These are phyloP conservation scores for Gordius sp. DNA, from an alignment of 2,888 invertebrate species.

Conservation along the genomic window DNA sequence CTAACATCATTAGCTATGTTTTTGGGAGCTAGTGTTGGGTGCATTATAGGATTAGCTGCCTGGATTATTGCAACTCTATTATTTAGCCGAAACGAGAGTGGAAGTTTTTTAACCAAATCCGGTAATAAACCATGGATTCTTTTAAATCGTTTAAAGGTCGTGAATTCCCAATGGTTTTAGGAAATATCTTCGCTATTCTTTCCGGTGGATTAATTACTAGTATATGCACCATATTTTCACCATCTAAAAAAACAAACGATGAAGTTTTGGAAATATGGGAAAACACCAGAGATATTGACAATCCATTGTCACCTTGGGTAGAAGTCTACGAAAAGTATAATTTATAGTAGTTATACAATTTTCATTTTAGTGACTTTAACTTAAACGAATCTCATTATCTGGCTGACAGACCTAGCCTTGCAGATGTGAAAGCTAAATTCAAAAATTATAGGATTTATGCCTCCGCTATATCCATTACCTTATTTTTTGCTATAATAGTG, in stretches of 20 bases:
- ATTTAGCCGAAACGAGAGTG: too few relatives aligned
- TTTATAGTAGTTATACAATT: background rate
- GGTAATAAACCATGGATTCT: conserved; percentile 19
- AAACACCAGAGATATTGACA: conserved; percentile 29
- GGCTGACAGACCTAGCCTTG: too few relatives aligned
- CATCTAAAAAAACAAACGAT: conserved; percentile 17
- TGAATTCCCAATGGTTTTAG: conserved; percentile 27
- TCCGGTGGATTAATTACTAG: conserved; percentile 26
- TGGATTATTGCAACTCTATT: background rate
- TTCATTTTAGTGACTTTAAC: too few relatives aligned
- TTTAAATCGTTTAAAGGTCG: conserved; percentile 22
- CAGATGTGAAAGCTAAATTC: too few relatives aligned
- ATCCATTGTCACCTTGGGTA: conserved; percentile 29
- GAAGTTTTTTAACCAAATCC: too few relatives aligned
- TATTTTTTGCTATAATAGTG: too few relatives aligned
- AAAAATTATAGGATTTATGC: too few relatives aligned
- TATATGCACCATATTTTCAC: conserved; percentile 23
- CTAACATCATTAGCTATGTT: conserved; percentile 27
- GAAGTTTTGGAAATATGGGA: conserved; percentile 27
- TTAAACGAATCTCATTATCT: too few relatives aligned
- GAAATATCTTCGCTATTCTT: conserved; percentile 27
- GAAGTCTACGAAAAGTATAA: conserved; percentile 21
- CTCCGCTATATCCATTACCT: too few relatives aligned
- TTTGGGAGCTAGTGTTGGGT: conserved; percentile 26
- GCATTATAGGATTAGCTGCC: conserved; percentile 21